phyloP scores from a whole-genome alignment of 2,113 vertebrate species.

The Ibidorhyncha struthersii region DNA sequence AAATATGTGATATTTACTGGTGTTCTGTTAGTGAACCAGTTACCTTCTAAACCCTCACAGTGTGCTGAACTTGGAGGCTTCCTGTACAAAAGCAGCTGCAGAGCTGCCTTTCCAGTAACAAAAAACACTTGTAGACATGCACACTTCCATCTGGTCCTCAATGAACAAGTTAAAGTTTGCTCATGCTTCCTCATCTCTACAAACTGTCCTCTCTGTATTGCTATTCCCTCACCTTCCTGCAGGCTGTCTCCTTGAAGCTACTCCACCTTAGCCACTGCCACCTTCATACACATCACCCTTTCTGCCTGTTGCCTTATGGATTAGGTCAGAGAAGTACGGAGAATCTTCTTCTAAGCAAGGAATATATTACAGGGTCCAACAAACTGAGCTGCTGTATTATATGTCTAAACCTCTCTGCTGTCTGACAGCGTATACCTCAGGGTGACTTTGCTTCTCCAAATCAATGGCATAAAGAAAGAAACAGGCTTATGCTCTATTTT shows the following conservation, averaged over 20 bases:
- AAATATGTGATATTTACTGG: background rate
- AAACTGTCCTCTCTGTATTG: background rate
- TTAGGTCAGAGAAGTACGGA: background rate
- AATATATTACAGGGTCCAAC: background rate
- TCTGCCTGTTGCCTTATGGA: background rate
- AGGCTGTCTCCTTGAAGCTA: background rate
- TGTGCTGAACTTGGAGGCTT: background rate
- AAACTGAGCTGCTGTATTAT: background rate
- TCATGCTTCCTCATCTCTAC: background rate
- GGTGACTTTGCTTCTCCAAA: background rate
- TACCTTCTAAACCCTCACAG: background rate
- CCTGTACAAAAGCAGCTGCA: background rate
- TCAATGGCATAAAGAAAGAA: background rate
- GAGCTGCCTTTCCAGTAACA: background rate
- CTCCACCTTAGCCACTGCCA: background rate
- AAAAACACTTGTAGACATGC: background rate
- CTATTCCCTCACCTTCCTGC: background rate
- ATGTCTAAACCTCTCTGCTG: background rate
- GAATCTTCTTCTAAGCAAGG: background rate
- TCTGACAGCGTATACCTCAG: background rate
- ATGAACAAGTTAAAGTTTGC: background rate
- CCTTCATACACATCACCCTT: background rate
- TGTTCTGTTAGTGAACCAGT: background rate
- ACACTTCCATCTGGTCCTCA: background rate
- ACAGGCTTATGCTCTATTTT: background rate